These are phyloP conservation scores for Phengaris arion DNA, from an alignment of 2,888 invertebrate genomes.

Conservation along the genomic window DNA sequence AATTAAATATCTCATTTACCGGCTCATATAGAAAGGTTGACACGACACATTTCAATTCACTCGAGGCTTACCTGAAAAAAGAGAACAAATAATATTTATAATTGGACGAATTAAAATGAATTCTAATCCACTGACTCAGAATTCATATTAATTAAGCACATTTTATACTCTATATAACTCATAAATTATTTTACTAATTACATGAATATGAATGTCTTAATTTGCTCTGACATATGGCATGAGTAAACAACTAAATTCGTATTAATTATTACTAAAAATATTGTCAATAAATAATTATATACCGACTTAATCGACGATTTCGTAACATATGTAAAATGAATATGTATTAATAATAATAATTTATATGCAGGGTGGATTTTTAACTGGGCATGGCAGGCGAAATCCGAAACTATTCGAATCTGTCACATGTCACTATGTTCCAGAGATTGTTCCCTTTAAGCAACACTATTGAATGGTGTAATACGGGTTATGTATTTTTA, in stretches of 20 bases:
- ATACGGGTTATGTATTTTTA: too few species aligned
- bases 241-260: conserved; percentile 10
- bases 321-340: background rate
- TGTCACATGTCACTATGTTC: too few species aligned
- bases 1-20: background rate
- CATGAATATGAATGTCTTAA: conserved; percentile 23
- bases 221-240: conserved; percentile 18
- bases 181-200: conserved; percentile 9
- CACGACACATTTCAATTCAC: conserved; percentile 7
- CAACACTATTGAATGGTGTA: too few species aligned
- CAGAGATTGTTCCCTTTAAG: too few species aligned
- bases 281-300: conserved; percentile 10
- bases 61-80: conserved; percentile 37
- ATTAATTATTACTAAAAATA: conserved; percentile 22
- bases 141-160: conserved; percentile 15
- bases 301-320: background rate
- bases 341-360: background rate
- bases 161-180: background rate
- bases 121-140: conserved; percentile 7
- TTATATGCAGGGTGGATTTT: too few species aligned
- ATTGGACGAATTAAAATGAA: conserved; percentile 7
- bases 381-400: too few species aligned
- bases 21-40: conserved; percentile 3
- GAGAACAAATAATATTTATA: conserved; percentile 30
- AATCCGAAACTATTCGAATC: too few species aligned